These are phyloP conservation scores for Cerceris rybyensis DNA, from an alignment of 2,888 invertebrate genomes.

Conservation along the genomic window DNA sequence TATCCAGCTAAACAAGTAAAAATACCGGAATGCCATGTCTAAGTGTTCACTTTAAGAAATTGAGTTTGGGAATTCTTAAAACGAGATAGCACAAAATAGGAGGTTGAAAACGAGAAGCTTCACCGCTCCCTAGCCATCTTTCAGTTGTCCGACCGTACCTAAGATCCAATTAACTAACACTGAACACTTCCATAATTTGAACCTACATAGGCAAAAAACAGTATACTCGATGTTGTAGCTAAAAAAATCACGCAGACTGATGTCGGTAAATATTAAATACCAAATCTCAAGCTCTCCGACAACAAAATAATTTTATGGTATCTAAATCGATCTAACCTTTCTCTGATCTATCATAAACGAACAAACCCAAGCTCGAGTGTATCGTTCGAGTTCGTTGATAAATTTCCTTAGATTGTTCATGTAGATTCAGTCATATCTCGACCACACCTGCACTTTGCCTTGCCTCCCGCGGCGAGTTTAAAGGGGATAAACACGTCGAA, in stretches of 20 bases:
- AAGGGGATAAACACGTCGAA: conserved; percentile 43
- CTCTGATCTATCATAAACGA: neutral
- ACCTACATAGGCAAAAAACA: neutral
- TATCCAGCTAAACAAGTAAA: too few species aligned
- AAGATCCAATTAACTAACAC: too few species aligned
- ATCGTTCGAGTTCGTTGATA: conserved; percentile 7
- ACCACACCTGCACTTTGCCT: conserved; percentile 29
- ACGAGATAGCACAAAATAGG: too few species aligned
- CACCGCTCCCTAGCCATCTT: too few species aligned
- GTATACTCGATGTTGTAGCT: neutral
- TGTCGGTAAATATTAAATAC: neutral
- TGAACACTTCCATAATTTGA: neutral
- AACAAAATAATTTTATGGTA: neutral
- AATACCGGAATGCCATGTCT: too few species aligned
- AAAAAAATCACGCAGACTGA: neutral
- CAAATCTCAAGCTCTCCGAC: neutral
- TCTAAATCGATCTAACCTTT: neutral
- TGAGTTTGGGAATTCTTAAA: too few species aligned
- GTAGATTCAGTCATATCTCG: conserved; percentile 14
- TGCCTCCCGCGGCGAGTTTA: conserved; percentile 46
- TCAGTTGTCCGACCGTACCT: too few species aligned
- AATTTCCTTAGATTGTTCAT: conserved; percentile 19
- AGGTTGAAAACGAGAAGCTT: too few species aligned
- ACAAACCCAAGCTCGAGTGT: neutral
- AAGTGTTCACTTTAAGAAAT: too few species aligned